Conservation (phyloP, 1,140 invertebrate species). For the Ruditapes philippinarum region DNA sequence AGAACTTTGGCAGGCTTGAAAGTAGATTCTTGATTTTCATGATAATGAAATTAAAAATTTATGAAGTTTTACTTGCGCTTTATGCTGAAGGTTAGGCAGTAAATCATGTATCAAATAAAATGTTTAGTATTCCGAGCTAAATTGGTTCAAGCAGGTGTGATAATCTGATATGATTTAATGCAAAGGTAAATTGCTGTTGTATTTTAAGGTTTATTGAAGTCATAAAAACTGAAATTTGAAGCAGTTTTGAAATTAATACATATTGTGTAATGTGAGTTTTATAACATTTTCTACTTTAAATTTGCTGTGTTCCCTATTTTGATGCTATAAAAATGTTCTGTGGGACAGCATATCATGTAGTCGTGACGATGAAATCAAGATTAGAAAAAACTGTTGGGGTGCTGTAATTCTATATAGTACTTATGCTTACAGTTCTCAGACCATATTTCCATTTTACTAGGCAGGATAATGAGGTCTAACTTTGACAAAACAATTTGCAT, state of each 20-base stretch:
- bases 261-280: constrained; percentile 22
- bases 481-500: too few species aligned
- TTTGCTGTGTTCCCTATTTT: background rate
- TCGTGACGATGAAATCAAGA: background rate
- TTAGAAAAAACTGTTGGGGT: background rate
- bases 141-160: constrained; percentile 23
- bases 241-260: constrained; percentile 19
- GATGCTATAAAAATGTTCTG: too few species aligned
- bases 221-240: constrained; percentile 22
- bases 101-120: constrained; percentile 29
- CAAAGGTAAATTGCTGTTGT: background rate
- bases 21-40: constrained; percentile 6
- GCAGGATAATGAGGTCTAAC: too few species aligned
- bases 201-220: constrained; percentile 12
- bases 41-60: constrained; percentile 21
- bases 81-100: background rate
- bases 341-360: background rate
- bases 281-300: background rate
- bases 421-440: too few species aligned
- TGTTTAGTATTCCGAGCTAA: background rate
- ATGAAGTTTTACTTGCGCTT: background rate
- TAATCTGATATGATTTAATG: constrained; percentile 29
- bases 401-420: background rate
- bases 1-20: background rate
- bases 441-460: too few species aligned